A percentile compares a stretch with the other conserved stretches of the same genome.
phyloP scores from a whole-genome alignment of 2,888 invertebrate species.

The Aleiodes testaceus region DNA sequence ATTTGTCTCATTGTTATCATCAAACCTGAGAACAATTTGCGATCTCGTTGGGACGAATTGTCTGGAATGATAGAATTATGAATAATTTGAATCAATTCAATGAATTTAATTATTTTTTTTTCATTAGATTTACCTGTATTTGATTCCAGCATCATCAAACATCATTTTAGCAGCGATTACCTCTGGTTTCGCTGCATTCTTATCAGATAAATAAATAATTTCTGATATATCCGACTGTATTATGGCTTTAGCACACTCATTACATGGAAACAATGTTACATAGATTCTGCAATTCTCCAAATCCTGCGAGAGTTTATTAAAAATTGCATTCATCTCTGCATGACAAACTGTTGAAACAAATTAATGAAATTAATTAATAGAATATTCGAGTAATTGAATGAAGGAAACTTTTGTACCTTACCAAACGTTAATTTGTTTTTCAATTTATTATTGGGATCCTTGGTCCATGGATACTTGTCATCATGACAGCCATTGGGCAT shows the following conservation, averaged over 20 bases:
- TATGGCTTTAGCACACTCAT: constrained; percentile 97
- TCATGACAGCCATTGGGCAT: constrained; percentile 94
- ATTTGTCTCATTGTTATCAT: constrained; percentile 77
- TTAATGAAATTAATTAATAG: background rate
- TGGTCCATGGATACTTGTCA: constrained; percentile 92
- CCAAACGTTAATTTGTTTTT: constrained; percentile 86
- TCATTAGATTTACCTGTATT: constrained; percentile 75
- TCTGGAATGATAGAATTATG: constrained; percentile 72
- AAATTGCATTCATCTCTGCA: constrained; percentile 97
- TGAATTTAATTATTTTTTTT: background rate
- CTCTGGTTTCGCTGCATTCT: constrained; percentile 80
- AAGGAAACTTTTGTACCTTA: constrained; percentile 66
- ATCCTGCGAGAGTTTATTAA: constrained; percentile 89
- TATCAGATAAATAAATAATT: constrained; percentile 88
- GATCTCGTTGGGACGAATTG: constrained; percentile 78
- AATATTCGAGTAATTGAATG: constrained; percentile 1
- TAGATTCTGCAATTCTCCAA: constrained; percentile 88
- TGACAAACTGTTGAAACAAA: constrained; percentile 84
- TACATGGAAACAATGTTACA: constrained; percentile 95
- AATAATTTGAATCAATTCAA: constrained; percentile 7
- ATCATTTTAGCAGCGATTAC: constrained; percentile 87
- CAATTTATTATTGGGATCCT: constrained; percentile 76
- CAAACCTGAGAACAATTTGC: constrained; percentile 82
- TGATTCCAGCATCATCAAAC: constrained; percentile 85
- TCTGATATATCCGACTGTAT: constrained; percentile 92